phyloP scores from a whole-genome alignment of 2,888 invertebrate genomes.

The Mechanitis messenoides region DNA sequence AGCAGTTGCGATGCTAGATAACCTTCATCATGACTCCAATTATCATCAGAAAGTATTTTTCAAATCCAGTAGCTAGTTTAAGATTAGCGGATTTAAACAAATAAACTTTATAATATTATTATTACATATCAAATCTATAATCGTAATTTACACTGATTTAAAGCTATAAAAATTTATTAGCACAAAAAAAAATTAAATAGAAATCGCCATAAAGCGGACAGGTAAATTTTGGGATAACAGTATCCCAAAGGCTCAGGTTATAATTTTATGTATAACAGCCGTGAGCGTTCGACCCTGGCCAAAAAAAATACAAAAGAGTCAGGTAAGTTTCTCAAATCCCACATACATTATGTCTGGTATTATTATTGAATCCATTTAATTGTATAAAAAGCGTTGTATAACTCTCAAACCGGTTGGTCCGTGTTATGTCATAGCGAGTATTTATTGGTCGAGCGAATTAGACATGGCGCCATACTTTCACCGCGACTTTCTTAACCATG shows the following conservation, averaged over 20 bases:
- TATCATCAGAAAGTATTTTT: too few species aligned
- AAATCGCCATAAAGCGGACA: slow-evolving; percentile 19
- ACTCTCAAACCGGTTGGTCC: slow-evolving; percentile 52
- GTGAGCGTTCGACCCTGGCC: slow-evolving; percentile 33
- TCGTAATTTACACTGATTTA: not conserved
- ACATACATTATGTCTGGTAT: slow-evolving; percentile 45
- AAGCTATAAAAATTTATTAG: slow-evolving; percentile 8
- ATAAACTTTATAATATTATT: too few species aligned
- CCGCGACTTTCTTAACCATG: slow-evolving; percentile 57
- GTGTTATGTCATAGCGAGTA: slow-evolving; percentile 56
- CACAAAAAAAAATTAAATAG: slow-evolving; percentile 9
- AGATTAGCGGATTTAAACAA: too few species aligned
- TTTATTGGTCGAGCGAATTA: slow-evolving; percentile 62
- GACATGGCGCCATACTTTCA: slow-evolving; percentile 63
- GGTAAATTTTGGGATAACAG: slow-evolving; percentile 45
- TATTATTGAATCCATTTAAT: slow-evolving; percentile 43
- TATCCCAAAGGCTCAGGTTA: slow-evolving; percentile 43
- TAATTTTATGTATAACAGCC: slow-evolving; percentile 50
- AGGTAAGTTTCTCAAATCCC: slow-evolving; percentile 54
- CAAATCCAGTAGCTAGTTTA: too few species aligned
- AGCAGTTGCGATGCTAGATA: too few species aligned
- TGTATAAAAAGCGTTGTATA: slow-evolving; percentile 40
- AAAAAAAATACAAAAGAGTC: slow-evolving; percentile 38
- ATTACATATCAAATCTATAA: slow-evolving; percentile 24
- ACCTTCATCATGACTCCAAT: too few species aligned